Conservation (phyloP, 2,113 vertebrate species). For the Orycteropus afer region DNA sequence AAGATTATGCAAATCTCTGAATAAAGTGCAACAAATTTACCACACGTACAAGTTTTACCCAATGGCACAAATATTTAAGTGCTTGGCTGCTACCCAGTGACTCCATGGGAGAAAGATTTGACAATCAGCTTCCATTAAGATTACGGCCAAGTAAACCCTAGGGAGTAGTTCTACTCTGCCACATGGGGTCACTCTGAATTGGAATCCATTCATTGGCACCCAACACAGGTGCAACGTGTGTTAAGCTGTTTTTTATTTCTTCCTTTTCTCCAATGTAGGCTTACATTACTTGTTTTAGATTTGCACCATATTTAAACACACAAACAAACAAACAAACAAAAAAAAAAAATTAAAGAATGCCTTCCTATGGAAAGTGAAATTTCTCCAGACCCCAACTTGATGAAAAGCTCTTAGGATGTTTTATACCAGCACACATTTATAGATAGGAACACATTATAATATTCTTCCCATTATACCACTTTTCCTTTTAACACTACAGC, state of each 20-base stretch:
- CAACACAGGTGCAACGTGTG: not conserved
- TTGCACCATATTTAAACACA: not conserved
- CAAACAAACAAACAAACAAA: too few species aligned
- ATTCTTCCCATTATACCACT: not conserved
- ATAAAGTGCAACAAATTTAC: not conserved
- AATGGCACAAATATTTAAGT: not conserved
- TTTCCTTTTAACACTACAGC: not conserved
- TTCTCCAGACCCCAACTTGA: not conserved
- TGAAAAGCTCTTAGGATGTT: not conserved
- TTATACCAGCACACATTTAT: slow-evolving; percentile 19
- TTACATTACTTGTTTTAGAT: slow-evolving; percentile 33
- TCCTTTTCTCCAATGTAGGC: not conserved
- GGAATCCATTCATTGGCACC: not conserved
- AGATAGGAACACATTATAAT: not conserved
- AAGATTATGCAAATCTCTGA: not conserved
- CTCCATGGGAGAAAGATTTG: not conserved
- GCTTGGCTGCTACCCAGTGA: not conserved
- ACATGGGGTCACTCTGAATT: not conserved
- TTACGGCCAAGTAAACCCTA: not conserved
- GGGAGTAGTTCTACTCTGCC: not conserved
- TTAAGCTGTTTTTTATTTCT: not conserved
- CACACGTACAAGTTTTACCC: not conserved
- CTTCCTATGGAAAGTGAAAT: not conserved
- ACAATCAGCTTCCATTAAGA: not conserved
- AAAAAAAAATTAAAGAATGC: not conserved